A percentile compares a stretch with the other conserved stretches of the same genome.
These are phyloP conservation scores for Cyaniris semiargus DNA, from an alignment of 2,888 invertebrate species.

Conservation along the genomic window DNA sequence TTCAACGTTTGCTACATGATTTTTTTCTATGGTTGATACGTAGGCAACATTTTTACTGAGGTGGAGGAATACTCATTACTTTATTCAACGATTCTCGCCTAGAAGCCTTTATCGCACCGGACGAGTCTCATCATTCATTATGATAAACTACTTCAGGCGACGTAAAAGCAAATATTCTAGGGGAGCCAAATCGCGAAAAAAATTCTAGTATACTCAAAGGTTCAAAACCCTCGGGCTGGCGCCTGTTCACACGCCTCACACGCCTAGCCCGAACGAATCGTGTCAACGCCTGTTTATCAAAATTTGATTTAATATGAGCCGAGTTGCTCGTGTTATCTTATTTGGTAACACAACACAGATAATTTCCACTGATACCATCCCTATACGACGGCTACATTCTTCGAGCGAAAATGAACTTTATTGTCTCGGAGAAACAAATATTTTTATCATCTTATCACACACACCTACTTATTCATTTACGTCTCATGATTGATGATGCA, in stretches of 20 bases:
- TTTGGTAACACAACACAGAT: constrained; percentile 65
- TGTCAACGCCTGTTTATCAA: constrained; percentile 69
- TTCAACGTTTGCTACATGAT: background rate
- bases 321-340: constrained; percentile 64
- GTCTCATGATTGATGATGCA: constrained; percentile 36
- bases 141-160: background rate
- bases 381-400: constrained; percentile 41
- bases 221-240: background rate
- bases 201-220: background rate
- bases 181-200: background rate
- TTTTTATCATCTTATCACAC: constrained; percentile 40
- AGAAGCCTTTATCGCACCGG: background rate
- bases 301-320: constrained; percentile 70
- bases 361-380: constrained; percentile 65
- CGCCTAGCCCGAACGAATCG: constrained; percentile 50
- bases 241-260: constrained; percentile 43
- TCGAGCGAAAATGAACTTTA: constrained; percentile 35
- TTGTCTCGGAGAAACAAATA: constrained; percentile 33
- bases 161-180: background rate
- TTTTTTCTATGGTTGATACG: background rate
- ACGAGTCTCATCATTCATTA: background rate
- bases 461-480: constrained; percentile 39
- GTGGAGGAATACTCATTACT: background rate
- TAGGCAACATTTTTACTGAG: background rate
- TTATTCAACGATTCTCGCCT: background rate